These are phyloP conservation scores for Saiga tatarica DNA, from an alignment of 2,113 vertebrate genomes.

Conservation along the genomic window DNA sequence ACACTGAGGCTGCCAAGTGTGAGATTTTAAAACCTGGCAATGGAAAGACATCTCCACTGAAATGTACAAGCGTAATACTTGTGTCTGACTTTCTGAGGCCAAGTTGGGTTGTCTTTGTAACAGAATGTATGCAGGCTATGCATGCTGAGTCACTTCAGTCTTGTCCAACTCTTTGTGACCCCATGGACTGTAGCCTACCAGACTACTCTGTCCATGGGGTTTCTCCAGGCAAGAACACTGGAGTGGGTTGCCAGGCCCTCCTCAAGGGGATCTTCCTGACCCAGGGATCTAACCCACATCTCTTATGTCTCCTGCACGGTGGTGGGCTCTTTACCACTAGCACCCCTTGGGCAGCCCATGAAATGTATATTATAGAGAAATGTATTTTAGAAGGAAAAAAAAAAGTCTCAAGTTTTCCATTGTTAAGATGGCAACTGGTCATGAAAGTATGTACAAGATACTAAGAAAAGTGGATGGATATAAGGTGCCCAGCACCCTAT, in stretches of 20 bases:
- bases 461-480: not conserved
- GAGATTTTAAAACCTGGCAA: slow-evolving; percentile 11
- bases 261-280: not conserved
- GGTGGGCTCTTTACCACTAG: not conserved
- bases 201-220: not conserved
- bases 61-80: not conserved
- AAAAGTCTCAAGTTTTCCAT: not conserved
- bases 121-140: not conserved
- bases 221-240: not conserved
- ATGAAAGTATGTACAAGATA: not conserved
- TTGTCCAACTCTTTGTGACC: rapidly evolving
- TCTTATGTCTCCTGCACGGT: not conserved
- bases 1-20: not conserved
- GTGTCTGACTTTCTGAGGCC: not conserved
- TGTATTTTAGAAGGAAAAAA: not conserved
- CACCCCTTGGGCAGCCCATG: not conserved
- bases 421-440: not conserved
- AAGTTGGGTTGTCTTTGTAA: not conserved
- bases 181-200: not conserved
- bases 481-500: not conserved
- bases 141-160: not conserved
- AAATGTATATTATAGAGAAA: not conserved
- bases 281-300: not conserved
- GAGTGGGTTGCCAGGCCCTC: not conserved
- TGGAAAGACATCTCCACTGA: not conserved